Evolutionary conservation across 2,113 vertebrate species (phyloP).

Genomic region (Ptychochromis oligacanthus): DNA sequence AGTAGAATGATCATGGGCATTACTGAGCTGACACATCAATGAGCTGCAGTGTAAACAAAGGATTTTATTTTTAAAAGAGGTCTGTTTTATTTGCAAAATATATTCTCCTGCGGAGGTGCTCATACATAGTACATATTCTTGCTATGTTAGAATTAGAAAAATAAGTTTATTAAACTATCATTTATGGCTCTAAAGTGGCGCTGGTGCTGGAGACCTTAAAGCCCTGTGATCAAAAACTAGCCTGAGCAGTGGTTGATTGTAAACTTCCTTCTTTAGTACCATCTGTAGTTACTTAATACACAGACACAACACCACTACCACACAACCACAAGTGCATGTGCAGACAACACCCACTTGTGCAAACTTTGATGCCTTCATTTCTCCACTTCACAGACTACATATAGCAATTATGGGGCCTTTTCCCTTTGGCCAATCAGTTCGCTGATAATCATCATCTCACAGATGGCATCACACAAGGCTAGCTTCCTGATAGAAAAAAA

Average conservation of each 20-base stretch:
- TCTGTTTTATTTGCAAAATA: neutral
- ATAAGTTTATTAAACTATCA: too few species aligned
- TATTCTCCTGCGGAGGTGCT: neutral
- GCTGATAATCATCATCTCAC: slow-evolving; percentile 61
- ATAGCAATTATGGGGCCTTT: slow-evolving; percentile 46
- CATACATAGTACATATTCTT: too few species aligned
- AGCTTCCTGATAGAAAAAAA: slow-evolving; percentile 56
- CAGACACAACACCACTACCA: neutral
- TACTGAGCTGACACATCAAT: neutral
- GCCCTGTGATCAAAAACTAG: neutral
- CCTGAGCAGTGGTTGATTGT: neutral
- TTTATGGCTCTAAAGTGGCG: neutral
- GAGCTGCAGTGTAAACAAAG: neutral
- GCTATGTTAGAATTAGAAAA: too few species aligned
- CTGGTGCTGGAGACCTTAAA: neutral
- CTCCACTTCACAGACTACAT: slow-evolving; percentile 7
- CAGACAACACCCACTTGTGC: neutral
- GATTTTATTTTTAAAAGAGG: neutral
- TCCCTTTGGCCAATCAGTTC: slow-evolving; percentile 53
- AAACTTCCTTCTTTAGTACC: neutral
- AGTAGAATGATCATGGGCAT: neutral
- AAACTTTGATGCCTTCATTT: slow-evolving; percentile 51
- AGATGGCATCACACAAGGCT: slow-evolving; percentile 29
- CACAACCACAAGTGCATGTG: neutral
- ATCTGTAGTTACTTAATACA: neutral